A percentile compares a stretch with the other conserved stretches of the same genome.
Conservation (phyloP, 30 jellyfish, hydroid and myxozoan genomes). For the Calvadosia cruxmelitensis region DNA sequence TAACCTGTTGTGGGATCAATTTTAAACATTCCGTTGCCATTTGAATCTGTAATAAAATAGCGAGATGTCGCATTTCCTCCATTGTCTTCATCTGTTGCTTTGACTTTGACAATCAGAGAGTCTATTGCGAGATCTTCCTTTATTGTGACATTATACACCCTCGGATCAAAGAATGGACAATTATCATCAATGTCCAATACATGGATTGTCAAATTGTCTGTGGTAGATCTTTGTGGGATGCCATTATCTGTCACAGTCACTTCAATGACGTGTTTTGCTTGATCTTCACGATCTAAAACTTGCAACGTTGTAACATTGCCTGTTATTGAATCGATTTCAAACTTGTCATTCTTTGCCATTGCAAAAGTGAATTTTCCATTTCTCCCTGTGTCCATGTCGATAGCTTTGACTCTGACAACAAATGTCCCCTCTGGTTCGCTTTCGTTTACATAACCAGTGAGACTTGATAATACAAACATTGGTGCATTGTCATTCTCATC, state of each 20-base stretch:
- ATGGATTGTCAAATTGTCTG: constrained; percentile 19
- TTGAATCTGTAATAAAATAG: constrained; percentile 49
- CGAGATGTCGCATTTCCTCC: constrained; percentile 65
- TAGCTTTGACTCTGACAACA: constrained; percentile 46
- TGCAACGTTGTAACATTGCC: constrained; percentile 34
- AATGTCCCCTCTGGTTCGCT: constrained; percentile 26
- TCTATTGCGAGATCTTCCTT: constrained; percentile 49
- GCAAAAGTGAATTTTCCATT: constrained; percentile 22
- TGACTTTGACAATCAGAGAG: constrained; percentile 44
- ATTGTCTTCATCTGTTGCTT: constrained; percentile 66
- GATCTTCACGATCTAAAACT: constrained; percentile 56
- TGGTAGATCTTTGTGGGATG: constrained; percentile 32
- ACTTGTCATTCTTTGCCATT: constrained; percentile 21
- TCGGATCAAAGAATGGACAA: constrained; percentile 62
- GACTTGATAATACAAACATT: constrained; percentile 10
- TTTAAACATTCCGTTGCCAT: constrained; percentile 32
- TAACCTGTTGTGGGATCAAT: not conserved
- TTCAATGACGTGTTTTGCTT: constrained; percentile 13
- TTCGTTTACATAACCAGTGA: constrained; percentile 37
- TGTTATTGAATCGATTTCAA: constrained; percentile 19
- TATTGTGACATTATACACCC: constrained; percentile 32
- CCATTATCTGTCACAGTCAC: constrained; percentile 55
- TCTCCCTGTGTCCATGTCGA: constrained; percentile 42
- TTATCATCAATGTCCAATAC: constrained; percentile 73
- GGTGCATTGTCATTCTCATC: constrained; percentile 77